A percentile compares a stretch with the other conserved stretches of the same genome.
Evolutionary conservation across 2,888 invertebrate species (phyloP).

Genomic region (Drosophila kanekoi): DNA sequence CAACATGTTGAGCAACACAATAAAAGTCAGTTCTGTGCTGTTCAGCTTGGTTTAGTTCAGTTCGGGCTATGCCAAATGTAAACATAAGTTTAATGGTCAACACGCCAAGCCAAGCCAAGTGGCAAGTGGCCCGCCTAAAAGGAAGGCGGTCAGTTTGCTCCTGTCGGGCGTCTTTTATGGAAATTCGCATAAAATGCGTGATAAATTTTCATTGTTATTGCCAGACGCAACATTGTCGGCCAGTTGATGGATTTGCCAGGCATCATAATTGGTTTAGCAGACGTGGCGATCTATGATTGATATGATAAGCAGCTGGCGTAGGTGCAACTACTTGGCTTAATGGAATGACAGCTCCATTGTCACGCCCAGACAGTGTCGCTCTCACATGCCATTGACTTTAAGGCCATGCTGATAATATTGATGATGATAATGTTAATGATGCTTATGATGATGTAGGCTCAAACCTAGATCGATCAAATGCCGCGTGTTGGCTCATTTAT

Average conservation of each 20-base stretch:
- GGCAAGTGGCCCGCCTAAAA: slow-evolving; percentile 16
- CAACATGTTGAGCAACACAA: slow-evolving; percentile 33
- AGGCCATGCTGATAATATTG: slow-evolving; percentile 3
- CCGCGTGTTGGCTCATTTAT: slow-evolving; percentile 12
- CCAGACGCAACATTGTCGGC: slow-evolving; percentile 48
- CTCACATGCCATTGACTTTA: not conserved
- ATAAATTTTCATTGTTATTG: slow-evolving; percentile 70
- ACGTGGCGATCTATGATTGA: slow-evolving; percentile 57
- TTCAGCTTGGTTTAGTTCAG: slow-evolving; percentile 11
- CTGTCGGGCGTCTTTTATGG: slow-evolving; percentile 14
- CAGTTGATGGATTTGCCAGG: slow-evolving; percentile 52
- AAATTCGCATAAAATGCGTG: slow-evolving; percentile 65
- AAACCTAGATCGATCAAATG: slow-evolving; percentile 33
- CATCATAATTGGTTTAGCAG: slow-evolving; percentile 63
- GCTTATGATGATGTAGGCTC: slow-evolving; percentile 5
- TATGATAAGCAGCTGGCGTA: slow-evolving; percentile 26
- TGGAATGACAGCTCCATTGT: slow-evolving; percentile 31
- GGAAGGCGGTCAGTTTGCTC: not conserved
- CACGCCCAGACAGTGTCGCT: slow-evolving; percentile 20
- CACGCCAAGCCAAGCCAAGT: slow-evolving; percentile 28
- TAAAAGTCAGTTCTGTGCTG: slow-evolving; percentile 34
- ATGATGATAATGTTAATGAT: slow-evolving; percentile 14
- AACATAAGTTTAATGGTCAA: slow-evolving; percentile 63
- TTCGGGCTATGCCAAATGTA: slow-evolving; percentile 50
- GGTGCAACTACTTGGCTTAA: slow-evolving; percentile 21